These are phyloP conservation scores for Leptobrachium leishanense DNA, from an alignment of 2,113 vertebrate species.

Conservation along the genomic window DNA sequence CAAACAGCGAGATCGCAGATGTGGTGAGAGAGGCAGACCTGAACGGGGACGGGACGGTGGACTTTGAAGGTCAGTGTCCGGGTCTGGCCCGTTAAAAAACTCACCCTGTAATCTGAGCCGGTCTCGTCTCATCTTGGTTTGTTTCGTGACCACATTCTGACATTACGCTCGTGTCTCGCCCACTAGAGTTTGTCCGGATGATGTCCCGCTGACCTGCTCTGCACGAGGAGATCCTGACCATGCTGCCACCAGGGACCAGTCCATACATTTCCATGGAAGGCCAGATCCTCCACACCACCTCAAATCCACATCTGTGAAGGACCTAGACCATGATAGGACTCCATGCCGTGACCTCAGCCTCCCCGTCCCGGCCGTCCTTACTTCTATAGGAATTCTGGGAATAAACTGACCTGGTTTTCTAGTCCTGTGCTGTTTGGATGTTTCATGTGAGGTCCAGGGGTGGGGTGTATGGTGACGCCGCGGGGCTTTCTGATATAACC, in stretches of 20 bases:
- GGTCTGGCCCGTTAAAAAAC: no score
- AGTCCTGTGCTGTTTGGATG: background rate
- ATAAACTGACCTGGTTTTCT: conserved; percentile 25
- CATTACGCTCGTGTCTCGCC: background rate
- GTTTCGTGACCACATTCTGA: conserved; percentile 11
- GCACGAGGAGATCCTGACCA: background rate
- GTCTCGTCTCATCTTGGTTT: background rate
- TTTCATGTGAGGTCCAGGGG: background rate
- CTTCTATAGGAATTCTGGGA: background rate
- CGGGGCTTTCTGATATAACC: no score
- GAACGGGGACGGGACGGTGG: conserved; percentile 81
- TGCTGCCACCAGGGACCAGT: background rate
- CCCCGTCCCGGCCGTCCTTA: background rate
- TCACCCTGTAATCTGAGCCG: background rate
- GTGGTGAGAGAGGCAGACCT: conserved; percentile 79
- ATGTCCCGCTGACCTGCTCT: conserved; percentile 50
- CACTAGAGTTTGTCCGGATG: conserved; percentile 54
- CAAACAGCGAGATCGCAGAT: conserved; percentile 68
- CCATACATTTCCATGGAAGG: background rate
- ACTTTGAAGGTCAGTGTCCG: conserved; percentile 76
- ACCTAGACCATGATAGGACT: background rate
- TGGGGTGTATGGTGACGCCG: background rate
- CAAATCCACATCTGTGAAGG: background rate
- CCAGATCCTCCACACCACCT: background rate
- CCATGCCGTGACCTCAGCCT: background rate